These are phyloP conservation scores for Epizoanthus ramosus DNA, from an alignment of 92 coral and sea anemone genomes.

Conservation along the genomic window DNA sequence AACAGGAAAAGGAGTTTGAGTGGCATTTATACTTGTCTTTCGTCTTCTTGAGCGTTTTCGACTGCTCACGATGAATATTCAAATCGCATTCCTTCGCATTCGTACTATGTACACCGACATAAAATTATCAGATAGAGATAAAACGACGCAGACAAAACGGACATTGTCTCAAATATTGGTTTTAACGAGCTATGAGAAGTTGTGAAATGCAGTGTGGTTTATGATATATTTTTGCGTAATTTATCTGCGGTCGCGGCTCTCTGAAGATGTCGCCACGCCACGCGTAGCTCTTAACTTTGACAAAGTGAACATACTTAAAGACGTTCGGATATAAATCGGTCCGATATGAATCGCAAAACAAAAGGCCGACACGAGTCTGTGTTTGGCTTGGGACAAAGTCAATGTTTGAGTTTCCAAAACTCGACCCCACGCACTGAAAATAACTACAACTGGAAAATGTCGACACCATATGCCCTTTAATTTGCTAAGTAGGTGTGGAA, in stretches of 20 bases:
- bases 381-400: conserved; percentile 16
- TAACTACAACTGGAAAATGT: background rate
- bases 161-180: background rate
- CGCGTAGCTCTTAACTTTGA: conserved; percentile 38
- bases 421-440: conserved; percentile 38
- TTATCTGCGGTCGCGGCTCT: conserved; percentile 14
- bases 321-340: conserved; percentile 10
- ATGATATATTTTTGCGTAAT: background rate
- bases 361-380: conserved; percentile 9
- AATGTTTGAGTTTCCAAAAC: background rate
- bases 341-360: conserved; percentile 11
- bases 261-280: conserved; percentile 27
- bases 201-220: background rate
- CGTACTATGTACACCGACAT: conserved; percentile 19
- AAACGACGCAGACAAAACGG: background rate
- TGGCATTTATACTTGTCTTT: background rate
- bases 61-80: conserved; percentile 18
- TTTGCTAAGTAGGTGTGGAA: conserved; percentile 26
- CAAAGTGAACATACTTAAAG: conserved; percentile 33
- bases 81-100: conserved; percentile 20
- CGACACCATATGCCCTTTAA: background rate
- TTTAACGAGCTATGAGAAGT: background rate
- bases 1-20: background rate
- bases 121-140: background rate
- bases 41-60: background rate